Evolutionary conservation across 2,888 invertebrate species (phyloP), one percentile per base, ranked within the genome.

Genomic region (Lucinisca nassula): DNA sequence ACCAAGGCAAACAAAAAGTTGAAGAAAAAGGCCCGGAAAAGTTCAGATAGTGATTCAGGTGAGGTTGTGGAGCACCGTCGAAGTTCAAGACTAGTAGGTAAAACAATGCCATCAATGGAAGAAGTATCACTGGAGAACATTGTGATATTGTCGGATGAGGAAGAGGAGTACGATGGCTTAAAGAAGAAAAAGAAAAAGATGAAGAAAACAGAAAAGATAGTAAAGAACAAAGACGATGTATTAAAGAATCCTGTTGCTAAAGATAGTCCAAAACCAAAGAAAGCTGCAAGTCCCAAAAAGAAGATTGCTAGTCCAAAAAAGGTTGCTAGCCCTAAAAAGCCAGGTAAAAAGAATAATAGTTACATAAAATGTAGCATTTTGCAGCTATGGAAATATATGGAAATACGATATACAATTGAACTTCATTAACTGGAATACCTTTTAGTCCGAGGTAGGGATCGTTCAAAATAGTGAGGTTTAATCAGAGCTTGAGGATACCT

Each of bases 101-200:
- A 73, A 73, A 51, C 37, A 0, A 82, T 81, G 84, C 55, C 86
- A 4, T 90, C 90, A 0, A 88, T 88, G 90, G 88, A 90, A 78
- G 88, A 90, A 35, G 87, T 87, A 0, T 85, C 87, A 0, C 24
- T 88, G n/a, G 87, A 88, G 37, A 84, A 87, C 51, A 88, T 90
- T 77, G 82, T 90, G 6, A 87, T 90, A 6, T 82, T 81, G 6
- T 90, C 90, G 17, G 85, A 85, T 74, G 90, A 88, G 12, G 88
- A 87, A 27, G 84, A 84, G 14, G 79, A 55, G 6, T 55, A 70
- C 40, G 58, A 35, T 24, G 8, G 21, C 8, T 70, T 49, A 27
- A 40, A 14, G 40, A 79, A 79, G 51, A 81, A 78, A 77, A 86
- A 89, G 49, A 77, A 82, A 35, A 21, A 14, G 3, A 17, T 12